phyloP scores from a whole-genome alignment of 1,140 invertebrate species.

The Bacillus rossius region DNA sequence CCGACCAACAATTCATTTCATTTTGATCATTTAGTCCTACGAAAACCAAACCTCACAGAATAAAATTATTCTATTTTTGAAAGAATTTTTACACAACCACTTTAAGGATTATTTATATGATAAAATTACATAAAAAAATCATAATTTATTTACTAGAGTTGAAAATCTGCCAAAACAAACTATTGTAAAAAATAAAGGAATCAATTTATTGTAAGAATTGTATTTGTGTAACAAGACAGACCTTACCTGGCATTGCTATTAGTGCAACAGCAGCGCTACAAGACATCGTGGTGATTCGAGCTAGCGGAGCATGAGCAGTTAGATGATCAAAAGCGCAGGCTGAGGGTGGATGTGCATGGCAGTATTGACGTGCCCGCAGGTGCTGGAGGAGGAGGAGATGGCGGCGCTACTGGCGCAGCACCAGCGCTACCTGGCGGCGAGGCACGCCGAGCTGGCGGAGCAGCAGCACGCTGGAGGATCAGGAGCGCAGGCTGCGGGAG shows the following conservation, averaged over 20 bases:
- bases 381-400: conserved; percentile 71
- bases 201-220: too few species aligned
- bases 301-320: conserved; percentile 67
- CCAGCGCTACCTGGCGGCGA: conserved; percentile 66
- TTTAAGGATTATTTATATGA: too few species aligned
- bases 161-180: too few species aligned
- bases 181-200: too few species aligned
- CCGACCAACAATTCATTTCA: too few species aligned
- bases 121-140: too few species aligned
- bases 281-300: conserved; percentile 71
- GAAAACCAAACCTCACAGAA: too few species aligned
- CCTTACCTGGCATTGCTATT: conserved; percentile 57
- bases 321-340: conserved; percentile 62
- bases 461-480: conserved; percentile 63
- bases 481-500: conserved; percentile 57
- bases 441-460: conserved; percentile 74
- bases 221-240: too few species aligned
- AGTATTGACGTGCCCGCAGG: conserved; percentile 79
- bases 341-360: conserved; percentile 73
- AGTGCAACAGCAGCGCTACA: conserved; percentile 69
- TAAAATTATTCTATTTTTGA: too few species aligned
- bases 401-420: conserved; percentile 68
- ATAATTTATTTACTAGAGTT: too few species aligned
- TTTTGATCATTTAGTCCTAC: too few species aligned
- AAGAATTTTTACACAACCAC: too few species aligned